Evolutionary conservation across 2,888 invertebrate genomes (phyloP).

Genomic region (Conus canariensis): DNA sequence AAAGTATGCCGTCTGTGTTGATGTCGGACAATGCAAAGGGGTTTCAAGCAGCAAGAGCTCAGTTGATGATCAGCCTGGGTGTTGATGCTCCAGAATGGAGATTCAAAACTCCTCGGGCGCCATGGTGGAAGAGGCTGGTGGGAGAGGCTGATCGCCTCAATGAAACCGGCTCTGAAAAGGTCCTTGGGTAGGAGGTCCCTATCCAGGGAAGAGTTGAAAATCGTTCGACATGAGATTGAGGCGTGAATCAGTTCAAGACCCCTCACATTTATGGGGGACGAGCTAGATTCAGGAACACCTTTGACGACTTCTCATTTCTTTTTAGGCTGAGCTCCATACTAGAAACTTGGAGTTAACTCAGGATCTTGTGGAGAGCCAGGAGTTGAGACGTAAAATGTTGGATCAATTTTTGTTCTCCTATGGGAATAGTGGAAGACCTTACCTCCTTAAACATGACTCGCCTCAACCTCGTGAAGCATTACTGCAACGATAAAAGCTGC

Average conservation of each 20-base stretch:
- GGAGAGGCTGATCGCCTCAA: constrained; percentile 35
- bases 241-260: neutral
- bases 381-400: neutral
- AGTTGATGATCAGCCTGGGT: neutral
- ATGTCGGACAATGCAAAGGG: constrained; percentile 2
- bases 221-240: neutral
- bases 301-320: neutral
- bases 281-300: neutral
- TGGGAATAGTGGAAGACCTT: too few species aligned
- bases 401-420: neutral
- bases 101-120: constrained; percentile 36
- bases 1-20: neutral
- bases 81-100: constrained; percentile 35
- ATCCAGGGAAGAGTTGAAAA: neutral
- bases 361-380: neutral
- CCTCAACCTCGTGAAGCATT: too few species aligned
- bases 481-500: too few species aligned
- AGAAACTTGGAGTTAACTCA: neutral
- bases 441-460: too few species aligned
- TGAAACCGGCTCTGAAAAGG: constrained; percentile 30
- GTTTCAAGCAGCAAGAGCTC: neutral
- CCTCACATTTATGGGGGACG: neutral
- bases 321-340: neutral
- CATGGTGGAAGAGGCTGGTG: constrained; percentile 49
- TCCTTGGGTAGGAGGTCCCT: neutral